Evolutionary conservation across 2,113 vertebrate species (phyloP), one percentile per base, ranked within the genome.

Genomic region (Murina feae): DNA sequence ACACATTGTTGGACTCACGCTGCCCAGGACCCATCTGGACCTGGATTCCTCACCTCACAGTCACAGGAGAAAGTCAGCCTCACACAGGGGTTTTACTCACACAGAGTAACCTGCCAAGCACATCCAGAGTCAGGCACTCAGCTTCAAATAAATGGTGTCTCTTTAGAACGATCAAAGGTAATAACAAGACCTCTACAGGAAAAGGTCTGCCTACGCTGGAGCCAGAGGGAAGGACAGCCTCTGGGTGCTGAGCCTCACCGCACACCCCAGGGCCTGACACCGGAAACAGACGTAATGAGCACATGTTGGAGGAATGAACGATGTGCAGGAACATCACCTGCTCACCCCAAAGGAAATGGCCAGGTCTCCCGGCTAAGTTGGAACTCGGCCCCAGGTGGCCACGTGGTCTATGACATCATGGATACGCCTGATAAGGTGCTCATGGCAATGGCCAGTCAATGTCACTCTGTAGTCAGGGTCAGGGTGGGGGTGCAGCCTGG

Each of bases 141-240:
- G 25, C 65, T 39, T 94, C 44, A 88, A 71, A 72, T 13, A 91
- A 69, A 68, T 20, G 6, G 39, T 9, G 39, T 55, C 65, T 94
- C 78, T 88, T 93, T 49, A 80, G 93, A 86, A 69, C 74, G 49
- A 86, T 55, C 63, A 49, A 80, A 83, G 32, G 16, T 39, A 82
- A 17, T 86, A 55, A 76, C 93, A 66, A 69, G 69, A 58, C 65
- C 58, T 58, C 53, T 94, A 30, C 42, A 35, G 6, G 49, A n/a
- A 65, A 75, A 21, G 44, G 60, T 13, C 10, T 51, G 6, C 12
- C 53, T 42, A 4, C 37, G 17, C 9, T 0, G 44, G 18, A 51
- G 42, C 87, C 16, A 80, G 68, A 88, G 71, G 20, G 63, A 75
- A 74, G 63, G 37, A 68, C 0, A 16, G 28, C 35, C 3, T 9